A percentile compares a stretch with the other conserved stretches of the same genome.
These are phyloP conservation scores for Corticium candelabrum DNA, from an alignment of 37 sponge, comb jelly and placozoan genomes.

Conservation along the genomic window DNA sequence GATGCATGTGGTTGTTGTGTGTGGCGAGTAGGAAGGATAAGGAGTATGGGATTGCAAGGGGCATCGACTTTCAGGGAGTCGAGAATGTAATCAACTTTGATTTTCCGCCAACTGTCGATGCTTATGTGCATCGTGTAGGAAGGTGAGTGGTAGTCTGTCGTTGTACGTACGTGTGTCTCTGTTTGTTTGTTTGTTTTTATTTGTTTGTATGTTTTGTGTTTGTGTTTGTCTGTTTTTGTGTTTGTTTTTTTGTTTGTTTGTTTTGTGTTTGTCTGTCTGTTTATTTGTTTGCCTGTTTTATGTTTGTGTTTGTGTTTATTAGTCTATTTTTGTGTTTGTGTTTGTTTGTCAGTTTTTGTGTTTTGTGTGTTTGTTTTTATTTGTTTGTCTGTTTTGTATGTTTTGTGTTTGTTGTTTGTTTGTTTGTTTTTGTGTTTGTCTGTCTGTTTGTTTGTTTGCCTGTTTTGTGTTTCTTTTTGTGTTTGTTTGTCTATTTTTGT, in stretches of 20 bases:
- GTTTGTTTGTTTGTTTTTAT: background rate
- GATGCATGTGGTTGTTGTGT: no score
- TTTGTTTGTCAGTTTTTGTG: background rate
- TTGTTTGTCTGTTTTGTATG: no score
- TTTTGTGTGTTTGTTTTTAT: no score
- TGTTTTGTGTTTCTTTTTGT: no score
- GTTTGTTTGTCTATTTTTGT: no score
- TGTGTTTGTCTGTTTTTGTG: constrained; percentile 7
- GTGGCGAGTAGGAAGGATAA: constrained; percentile 24
- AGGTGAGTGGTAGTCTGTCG: constrained; percentile 35
- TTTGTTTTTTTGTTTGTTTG: background rate
- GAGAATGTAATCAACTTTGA: constrained; percentile 96
- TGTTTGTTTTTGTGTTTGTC: no score
- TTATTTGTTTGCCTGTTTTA: background rate
- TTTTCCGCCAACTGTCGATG: constrained; percentile 66
- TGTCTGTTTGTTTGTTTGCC: no score
- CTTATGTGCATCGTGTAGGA: constrained; percentile 93
- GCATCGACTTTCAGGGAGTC: constrained; percentile 84
- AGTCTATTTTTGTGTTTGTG: background rate
- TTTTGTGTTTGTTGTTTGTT: no score
- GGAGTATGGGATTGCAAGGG: constrained; percentile 77
- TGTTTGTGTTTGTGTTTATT: background rate
- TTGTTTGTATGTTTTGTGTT: background rate
- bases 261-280: background rate
- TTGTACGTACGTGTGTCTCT: no score